phyloP scores from a whole-genome alignment of 2,113 vertebrate genomes.

The Burhinus bistriatus region DNA sequence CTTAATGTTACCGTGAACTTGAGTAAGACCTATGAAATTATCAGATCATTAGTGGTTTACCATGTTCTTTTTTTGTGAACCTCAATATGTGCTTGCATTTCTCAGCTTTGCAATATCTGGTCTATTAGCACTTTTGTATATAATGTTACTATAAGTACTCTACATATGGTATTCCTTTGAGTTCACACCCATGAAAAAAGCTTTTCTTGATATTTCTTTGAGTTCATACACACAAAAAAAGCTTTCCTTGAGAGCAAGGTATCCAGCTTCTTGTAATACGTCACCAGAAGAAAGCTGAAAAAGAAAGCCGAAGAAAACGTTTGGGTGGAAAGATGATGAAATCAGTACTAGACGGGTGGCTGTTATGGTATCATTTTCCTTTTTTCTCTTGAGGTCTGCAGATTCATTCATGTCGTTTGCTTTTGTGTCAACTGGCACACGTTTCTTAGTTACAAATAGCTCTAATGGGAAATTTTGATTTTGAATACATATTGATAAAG shows the following conservation, averaged over 20 bases:
- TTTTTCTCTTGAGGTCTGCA: not conserved
- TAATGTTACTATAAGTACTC: conserved; percentile 22
- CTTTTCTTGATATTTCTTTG: not conserved
- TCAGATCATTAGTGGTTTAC: not conserved
- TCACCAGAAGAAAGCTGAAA: not conserved
- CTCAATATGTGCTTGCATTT: not conserved
- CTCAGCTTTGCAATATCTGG: not conserved
- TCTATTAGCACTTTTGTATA: conserved; percentile 28
- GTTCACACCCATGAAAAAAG: not conserved
- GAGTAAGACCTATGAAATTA: not conserved
- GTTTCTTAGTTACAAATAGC: conserved; percentile 30
- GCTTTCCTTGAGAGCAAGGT: not conserved
- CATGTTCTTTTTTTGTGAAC: not conserved
- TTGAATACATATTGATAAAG: conserved; percentile 41
- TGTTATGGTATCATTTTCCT: not conserved
- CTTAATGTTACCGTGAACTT: not conserved
- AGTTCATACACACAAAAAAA: not conserved
- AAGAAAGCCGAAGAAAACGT: not conserved
- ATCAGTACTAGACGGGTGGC: not conserved
- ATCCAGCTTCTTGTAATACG: not conserved
- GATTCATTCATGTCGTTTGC: not conserved
- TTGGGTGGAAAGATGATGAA: not conserved
- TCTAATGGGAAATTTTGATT: conserved; percentile 25
- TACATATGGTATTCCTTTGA: not conserved
- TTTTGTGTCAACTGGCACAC: not conserved